phyloP scores from a whole-genome alignment of 2,113 vertebrate species.

The Dipodomys ordii region DNA sequence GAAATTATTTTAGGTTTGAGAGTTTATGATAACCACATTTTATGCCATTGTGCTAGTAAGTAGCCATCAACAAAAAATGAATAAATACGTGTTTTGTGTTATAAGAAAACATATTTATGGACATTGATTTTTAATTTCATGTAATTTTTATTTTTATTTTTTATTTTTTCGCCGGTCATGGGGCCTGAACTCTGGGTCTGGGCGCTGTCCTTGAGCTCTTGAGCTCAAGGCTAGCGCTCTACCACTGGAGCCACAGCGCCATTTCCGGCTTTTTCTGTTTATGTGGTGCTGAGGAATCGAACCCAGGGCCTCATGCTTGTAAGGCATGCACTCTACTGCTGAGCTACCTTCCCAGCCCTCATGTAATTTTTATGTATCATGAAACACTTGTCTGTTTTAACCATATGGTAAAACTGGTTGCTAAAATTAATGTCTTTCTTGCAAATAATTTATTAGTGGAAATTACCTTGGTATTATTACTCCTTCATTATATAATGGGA shows the following conservation, averaged over 20 bases:
- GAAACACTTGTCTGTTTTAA: slow-evolving; percentile 30
- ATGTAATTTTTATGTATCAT: slow-evolving; percentile 26
- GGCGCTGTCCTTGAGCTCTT: no score
- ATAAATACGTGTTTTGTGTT: not conserved
- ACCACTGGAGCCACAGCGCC: no score
- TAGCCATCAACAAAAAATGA: not conserved
- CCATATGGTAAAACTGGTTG: slow-evolving; percentile 40
- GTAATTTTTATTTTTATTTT: slow-evolving; percentile 6
- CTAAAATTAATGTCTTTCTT: slow-evolving; percentile 33
- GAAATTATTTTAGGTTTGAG: slow-evolving; percentile 27
- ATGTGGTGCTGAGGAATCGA: no score
- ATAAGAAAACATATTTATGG: slow-evolving; percentile 31
- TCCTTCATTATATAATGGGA: not conserved
- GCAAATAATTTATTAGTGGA: slow-evolving; percentile 24
- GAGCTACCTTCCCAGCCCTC: not conserved
- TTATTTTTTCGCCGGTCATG: no score
- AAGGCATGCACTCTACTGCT: no score
- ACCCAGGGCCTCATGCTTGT: no score
- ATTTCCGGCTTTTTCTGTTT: no score
- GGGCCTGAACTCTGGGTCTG: no score
- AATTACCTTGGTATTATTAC: not conserved
- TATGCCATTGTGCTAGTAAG: not conserved
- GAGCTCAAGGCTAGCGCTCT: no score
- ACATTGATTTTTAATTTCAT: slow-evolving; percentile 51
- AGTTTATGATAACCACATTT: not conserved